Base-by-base conservation (phyloP, 2,113 vertebrate genomes). In the Cichladusa arquata region DNA sequence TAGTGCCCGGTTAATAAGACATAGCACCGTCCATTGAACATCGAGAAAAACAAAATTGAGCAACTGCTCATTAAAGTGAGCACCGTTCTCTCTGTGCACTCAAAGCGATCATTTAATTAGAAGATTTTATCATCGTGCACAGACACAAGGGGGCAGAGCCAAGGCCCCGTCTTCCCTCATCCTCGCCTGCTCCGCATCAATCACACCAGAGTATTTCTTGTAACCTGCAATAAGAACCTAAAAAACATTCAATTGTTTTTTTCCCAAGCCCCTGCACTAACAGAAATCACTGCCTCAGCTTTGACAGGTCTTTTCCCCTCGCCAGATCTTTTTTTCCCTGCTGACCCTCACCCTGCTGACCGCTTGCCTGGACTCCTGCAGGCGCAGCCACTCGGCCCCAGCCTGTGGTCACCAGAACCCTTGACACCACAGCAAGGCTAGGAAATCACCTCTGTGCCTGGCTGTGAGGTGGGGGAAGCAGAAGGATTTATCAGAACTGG, bases 81-180 rank as follows among this genome's bases (percentile, higher is more conserved):
- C 36, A 91, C 94, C 4, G 92, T 93, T 94, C 96, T 92, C 88
- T 92, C 94, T 96, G 96, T 96, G 96, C 96, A 90, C 80, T 95
- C 93, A 80, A 60, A 62, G 82, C 2, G 8, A 88, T 95, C 96
- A 94, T 96, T 94, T 96, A 95, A 96, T 96, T 96, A 96, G 66
- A 92, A 95, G 94, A 96, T 96, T 95, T 95, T 95, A 96, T 95
- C 94, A 71, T 92, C 56, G 0, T 40, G 65, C 44, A 33, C 91
- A 92, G 95, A 95, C 96, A 95, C 92, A 92, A 95, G 96, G 94
- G 96, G 95, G 95, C 94, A 97, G 90, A 97, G 84, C 87, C 96
- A 94, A 56, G 84, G 93, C 33, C 78, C n/a, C 0, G 19, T 78
- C 83, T 78, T 91, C 65, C 47, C 70, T 89, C 34, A 28, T 81